Evolutionary conservation across 2,113 vertebrate species (phyloP).

Genomic region (Carassius auratus): DNA sequence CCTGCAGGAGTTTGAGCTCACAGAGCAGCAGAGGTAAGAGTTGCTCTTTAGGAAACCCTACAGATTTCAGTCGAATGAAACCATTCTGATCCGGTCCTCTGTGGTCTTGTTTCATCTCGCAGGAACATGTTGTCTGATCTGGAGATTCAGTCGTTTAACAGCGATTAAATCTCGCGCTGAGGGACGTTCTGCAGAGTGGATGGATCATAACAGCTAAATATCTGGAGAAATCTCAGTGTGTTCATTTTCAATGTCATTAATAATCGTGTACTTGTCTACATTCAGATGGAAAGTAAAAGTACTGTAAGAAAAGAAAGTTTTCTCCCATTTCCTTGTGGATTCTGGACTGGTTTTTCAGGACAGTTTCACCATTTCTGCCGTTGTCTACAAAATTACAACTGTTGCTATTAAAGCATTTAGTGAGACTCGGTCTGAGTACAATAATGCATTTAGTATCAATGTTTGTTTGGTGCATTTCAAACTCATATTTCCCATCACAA

Average conservation of each 20-base stretch:
- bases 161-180: slow-evolving; percentile 52
- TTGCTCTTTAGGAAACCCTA: neutral
- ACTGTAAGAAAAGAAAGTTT: neutral
- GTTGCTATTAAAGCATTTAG: neutral
- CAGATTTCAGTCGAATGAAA: neutral
- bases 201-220: neutral
- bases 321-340: too few species aligned
- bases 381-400: neutral
- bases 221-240: neutral
- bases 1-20: slow-evolving; percentile 73
- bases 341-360: too few species aligned
- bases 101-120: slow-evolving; percentile 27
- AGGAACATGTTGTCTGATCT: slow-evolving; percentile 67
- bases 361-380: too few species aligned
- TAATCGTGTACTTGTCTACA: neutral
- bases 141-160: slow-evolving; percentile 51
- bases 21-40: slow-evolving; percentile 81
- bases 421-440: neutral
- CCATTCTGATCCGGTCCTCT: neutral
- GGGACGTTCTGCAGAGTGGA: neutral
- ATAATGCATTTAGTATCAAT: too few species aligned
- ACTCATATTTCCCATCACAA: too few species aligned
- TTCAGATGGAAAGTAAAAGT: neutral
- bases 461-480: too few species aligned
- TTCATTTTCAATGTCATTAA: neutral